Evolutionary conservation across 1,140 invertebrate genomes (phyloP).

Genomic region (Cyphomyrmex costatus): DNA sequence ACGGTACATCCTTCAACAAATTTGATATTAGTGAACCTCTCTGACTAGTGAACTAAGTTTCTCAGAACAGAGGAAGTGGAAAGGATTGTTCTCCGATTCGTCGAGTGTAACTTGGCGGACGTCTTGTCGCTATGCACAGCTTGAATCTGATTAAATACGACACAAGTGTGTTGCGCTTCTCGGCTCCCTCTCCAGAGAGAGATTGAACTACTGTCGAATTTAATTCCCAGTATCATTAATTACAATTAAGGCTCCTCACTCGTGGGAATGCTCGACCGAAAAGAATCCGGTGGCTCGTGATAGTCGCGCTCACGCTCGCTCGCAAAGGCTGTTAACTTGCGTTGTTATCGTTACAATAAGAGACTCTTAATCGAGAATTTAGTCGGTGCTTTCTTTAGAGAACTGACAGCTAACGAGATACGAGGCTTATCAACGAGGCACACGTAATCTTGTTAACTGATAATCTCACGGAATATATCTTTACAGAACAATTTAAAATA

Average conservation of each 20-base stretch:
- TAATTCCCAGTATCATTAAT: conserved; percentile 72
- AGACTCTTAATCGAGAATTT: conserved; percentile 39
- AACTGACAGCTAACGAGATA: conserved; percentile 2
- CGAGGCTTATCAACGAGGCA: background rate
- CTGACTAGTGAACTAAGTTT: background rate
- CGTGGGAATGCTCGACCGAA: conserved; percentile 67
- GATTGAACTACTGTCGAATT: conserved; percentile 64
- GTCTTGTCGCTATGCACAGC: background rate
- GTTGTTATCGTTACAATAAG: conserved; percentile 66
- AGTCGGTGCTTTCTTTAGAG: conserved; percentile 7
- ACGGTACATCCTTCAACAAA: background rate
- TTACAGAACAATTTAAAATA: background rate
- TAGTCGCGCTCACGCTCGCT: conserved; percentile 42
- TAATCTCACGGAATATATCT: background rate
- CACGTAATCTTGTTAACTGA: conserved; percentile 13
- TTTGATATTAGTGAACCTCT: background rate
- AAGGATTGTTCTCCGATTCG: conserved; percentile 12
- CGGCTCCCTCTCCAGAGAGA: conserved; percentile 56
- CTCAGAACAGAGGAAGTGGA: background rate
- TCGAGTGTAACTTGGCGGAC: conserved; percentile 11
- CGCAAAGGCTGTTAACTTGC: conserved; percentile 44
- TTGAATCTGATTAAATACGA: conserved; percentile 59
- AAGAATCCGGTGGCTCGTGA: conserved; percentile 55
- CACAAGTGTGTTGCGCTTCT: conserved; percentile 48
- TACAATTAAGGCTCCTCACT: conserved; percentile 67